Conservation (phyloP, 2,888 invertebrate genomes). For the Erebia aethiops region DNA sequence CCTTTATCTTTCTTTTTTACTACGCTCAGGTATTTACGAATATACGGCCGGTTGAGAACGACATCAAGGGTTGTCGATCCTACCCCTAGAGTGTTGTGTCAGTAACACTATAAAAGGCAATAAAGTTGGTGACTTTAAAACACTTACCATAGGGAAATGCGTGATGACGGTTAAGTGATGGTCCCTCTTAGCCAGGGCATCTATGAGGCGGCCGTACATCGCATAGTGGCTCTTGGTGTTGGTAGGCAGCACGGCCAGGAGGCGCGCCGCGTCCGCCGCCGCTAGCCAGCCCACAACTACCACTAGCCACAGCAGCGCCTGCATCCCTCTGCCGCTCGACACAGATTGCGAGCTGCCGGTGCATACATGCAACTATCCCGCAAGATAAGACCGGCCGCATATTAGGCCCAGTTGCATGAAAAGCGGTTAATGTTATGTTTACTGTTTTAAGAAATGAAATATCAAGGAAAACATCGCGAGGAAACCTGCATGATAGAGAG, state of each 20-base stretch:
- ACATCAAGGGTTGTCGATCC: too few relatives aligned
- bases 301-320: conserved; percentile 60
- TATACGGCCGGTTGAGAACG: too few relatives aligned
- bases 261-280: conserved; percentile 61
- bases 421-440: too few relatives aligned
- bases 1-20: too few relatives aligned
- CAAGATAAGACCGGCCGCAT: conserved; percentile 5
- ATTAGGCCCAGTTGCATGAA: background rate
- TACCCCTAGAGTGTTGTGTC: too few relatives aligned
- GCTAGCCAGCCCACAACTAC: conserved; percentile 51
- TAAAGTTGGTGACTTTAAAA: conserved; percentile 9
- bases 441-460: too few relatives aligned
- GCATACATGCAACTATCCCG: conserved; percentile 11
- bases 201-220: conserved; percentile 76
- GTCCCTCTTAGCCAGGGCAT: conserved; percentile 67
- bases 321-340: conserved; percentile 69
- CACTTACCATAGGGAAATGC: conserved; percentile 77
- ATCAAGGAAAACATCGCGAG: too few relatives aligned
- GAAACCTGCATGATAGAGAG: too few relatives aligned
- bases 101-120: too few relatives aligned
- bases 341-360: conserved; percentile 48
- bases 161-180: conserved; percentile 76
- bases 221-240: conserved; percentile 81
- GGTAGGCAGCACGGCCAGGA: conserved; percentile 76
- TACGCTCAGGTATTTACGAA: too few relatives aligned